Conservation (phyloP, 1,140 invertebrate species). For the Gryon sp. region DNA sequence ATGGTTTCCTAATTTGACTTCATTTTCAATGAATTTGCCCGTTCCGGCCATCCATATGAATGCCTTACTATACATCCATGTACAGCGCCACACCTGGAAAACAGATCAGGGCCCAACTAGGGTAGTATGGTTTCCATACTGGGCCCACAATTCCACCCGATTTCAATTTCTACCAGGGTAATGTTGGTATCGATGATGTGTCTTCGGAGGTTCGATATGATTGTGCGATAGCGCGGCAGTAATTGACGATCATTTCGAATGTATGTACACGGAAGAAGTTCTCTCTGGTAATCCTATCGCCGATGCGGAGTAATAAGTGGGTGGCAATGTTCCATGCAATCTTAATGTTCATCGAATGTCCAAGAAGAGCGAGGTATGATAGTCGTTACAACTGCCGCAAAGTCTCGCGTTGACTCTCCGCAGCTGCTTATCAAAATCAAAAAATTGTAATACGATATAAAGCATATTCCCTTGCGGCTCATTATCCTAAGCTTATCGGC, state of each 20-base stretch:
- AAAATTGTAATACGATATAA: slow-evolving; percentile 62
- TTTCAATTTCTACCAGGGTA: no score
- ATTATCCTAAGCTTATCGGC: slow-evolving; percentile 59
- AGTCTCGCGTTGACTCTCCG: slow-evolving; percentile 37
- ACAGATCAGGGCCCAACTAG: no score
- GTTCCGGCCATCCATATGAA: no score
- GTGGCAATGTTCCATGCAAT: slow-evolving; percentile 62
- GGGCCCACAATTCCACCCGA: no score
- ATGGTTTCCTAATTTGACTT: no score
- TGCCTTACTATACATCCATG: no score
- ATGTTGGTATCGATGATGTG: slow-evolving; percentile 44
- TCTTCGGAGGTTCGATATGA: slow-evolving; percentile 40
- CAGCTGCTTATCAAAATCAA: slow-evolving; percentile 59
- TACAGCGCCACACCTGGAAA: no score
- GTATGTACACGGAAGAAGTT: slow-evolving; percentile 57
- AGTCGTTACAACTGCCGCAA: slow-evolving; percentile 47
- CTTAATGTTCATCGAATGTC: slow-evolving; percentile 64
- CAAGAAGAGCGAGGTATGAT: slow-evolving; percentile 58
- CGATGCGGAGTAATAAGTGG: slow-evolving; percentile 60
- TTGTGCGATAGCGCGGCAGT: slow-evolving; percentile 23
- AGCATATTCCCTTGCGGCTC: slow-evolving; percentile 49
- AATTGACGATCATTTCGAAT: slow-evolving; percentile 55
- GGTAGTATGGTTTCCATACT: no score
- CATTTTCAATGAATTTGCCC: no score
- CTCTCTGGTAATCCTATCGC: slow-evolving; percentile 54